These are phyloP conservation scores for Rhinoraja longicauda DNA, from an alignment of 2,797 vertebrate species.

Conservation along the genomic window DNA sequence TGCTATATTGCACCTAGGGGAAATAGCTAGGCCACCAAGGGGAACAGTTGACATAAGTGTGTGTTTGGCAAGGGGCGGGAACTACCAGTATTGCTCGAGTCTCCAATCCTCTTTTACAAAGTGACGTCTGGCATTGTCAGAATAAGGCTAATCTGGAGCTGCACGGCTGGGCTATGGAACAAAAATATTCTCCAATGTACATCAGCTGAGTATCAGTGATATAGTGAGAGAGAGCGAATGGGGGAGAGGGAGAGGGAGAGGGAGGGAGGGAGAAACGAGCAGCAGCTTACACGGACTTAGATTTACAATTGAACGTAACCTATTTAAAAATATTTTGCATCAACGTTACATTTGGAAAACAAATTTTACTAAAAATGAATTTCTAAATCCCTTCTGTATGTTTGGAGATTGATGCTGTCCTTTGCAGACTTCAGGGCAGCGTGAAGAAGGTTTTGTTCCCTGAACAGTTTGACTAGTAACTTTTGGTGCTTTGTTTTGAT, in stretches of 20 bases:
- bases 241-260: no score
- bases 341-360: not conserved
- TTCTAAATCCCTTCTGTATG: not conserved
- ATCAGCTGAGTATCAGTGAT: conserved; percentile 1
- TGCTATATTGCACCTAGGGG: not conserved
- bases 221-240: not conserved
- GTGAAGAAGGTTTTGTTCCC: not conserved
- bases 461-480: conserved; percentile 34
- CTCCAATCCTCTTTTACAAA: conserved; percentile 78
- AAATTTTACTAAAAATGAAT: not conserved
- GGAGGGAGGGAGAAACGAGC: not conserved
- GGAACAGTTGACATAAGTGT: not conserved
- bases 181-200: conserved; percentile 21
- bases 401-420: not conserved
- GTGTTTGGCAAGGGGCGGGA: conserved; percentile 7
- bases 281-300: not conserved
- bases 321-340: conserved; percentile 2
- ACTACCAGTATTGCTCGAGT: not conserved
- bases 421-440: not conserved
- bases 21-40: not conserved
- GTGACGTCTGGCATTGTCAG: conserved; percentile 73
- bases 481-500: conserved; percentile 20
- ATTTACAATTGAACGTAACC: not conserved
- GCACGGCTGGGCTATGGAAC: conserved; percentile 3
- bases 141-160: conserved; percentile 52